Conservation (phyloP, 2,888 invertebrate species). For the Tyria jacobaeae region DNA sequence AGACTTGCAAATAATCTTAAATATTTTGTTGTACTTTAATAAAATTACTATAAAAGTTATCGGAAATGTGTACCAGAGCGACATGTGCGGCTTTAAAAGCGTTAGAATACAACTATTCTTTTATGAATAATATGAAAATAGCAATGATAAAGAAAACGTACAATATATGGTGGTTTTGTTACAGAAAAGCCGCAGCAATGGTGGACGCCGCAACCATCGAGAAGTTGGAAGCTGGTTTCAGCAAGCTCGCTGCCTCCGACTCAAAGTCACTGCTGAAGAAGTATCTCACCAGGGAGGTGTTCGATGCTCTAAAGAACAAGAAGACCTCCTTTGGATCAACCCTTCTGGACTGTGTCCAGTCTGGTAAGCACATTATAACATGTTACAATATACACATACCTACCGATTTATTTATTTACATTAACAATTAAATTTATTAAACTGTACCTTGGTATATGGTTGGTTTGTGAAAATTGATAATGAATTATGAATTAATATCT, state of each 20-base stretch:
- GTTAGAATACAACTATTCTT: conserved; percentile 66
- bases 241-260: conserved; percentile 94
- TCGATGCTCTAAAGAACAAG: conserved; percentile 96
- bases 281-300: conserved; percentile 95
- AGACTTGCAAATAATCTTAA: conserved; percentile 10
- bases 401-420: too few species aligned
- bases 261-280: conserved; percentile 99
- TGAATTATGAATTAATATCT: too few species aligned
- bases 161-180: conserved; percentile 61
- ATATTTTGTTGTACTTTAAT: conserved; percentile 11
- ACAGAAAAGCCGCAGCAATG: conserved; percentile 92
- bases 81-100: conserved; percentile 83
- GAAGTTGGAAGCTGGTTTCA: conserved; percentile 96
- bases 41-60: conserved; percentile 28
- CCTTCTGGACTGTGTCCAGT: conserved; percentile 97
- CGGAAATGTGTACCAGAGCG: conserved; percentile 80
- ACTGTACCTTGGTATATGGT: not conserved
- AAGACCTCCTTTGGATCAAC: conserved; percentile 97
- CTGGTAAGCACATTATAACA: conserved; percentile 87
- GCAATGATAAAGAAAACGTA: conserved; percentile 24
- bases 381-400: not conserved
- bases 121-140: conserved; percentile 14
- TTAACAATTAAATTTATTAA: too few species aligned
- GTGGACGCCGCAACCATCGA: conserved; percentile 96
- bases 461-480: conserved; percentile 23